Percentiles rank a stretch among this genome's conserved stretches.
Conservation (phyloP, 2,888 invertebrate species). For the Spatulosminthurus flaviceps region DNA sequence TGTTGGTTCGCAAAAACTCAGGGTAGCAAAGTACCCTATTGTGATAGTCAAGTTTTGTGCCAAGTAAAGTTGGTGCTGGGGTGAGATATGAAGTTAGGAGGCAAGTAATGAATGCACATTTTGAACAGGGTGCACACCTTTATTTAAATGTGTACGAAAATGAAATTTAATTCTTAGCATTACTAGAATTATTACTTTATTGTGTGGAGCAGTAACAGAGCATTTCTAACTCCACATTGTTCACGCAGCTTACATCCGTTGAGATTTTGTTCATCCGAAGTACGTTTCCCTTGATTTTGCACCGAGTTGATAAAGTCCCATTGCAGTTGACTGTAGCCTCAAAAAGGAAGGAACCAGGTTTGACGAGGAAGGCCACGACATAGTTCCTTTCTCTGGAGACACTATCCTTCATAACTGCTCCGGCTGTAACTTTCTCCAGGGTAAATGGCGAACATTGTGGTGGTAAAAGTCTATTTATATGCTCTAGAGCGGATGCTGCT, state of each 20-base stretch:
- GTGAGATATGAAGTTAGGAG: too few species aligned
- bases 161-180: too few species aligned
- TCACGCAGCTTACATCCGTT: conserved; percentile 53
- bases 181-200: too few species aligned
- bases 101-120: too few species aligned
- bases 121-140: too few species aligned
- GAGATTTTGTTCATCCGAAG: conserved; percentile 60
- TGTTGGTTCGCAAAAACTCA: too few species aligned
- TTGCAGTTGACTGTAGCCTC: conserved; percentile 55
- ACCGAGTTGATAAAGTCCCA: conserved; percentile 21
- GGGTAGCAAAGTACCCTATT: too few species aligned
- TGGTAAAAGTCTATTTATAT: conserved; percentile 52
- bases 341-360: conserved; percentile 58
- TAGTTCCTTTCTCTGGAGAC: conserved; percentile 34
- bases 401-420: conserved; percentile 45
- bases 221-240: conserved; percentile 47
- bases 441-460: conserved; percentile 49
- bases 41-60: too few species aligned
- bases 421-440: conserved; percentile 50
- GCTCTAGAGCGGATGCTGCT: conserved; percentile 42
- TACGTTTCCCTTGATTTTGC: conserved; percentile 49
- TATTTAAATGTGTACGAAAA: too few species aligned
- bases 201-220: conserved; percentile 58
- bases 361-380: conserved; percentile 55
- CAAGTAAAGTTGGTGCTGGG: too few species aligned